Evolutionary conservation across 2,113 vertebrate genomes (phyloP), one percentile per base, ranked within the genome.

Genomic region (Osmerus mordax): DNA sequence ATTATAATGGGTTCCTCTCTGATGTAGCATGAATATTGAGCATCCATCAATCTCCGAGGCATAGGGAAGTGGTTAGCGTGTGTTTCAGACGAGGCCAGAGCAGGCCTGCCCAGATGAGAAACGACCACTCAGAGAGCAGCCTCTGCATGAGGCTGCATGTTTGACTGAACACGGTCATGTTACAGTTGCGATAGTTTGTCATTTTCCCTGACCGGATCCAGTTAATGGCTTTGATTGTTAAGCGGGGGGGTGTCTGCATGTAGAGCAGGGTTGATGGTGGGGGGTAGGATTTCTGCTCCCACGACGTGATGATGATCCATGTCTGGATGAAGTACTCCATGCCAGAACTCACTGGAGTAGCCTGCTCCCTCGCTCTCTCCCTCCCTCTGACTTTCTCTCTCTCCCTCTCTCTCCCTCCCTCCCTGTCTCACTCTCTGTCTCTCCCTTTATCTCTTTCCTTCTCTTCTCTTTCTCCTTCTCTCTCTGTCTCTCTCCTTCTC

Each of bases 71-170:
- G 64, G 52, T 84, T 71, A 76, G 74, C n/a, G 11, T 29, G 66
- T 58, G 54, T 56, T 71, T 74, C 66, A 73, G 65, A 74, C 72
- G 78, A 79, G 73, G 60, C 54, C 32, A 76, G 83, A 54, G 77
- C 75, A 84, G 74, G 61, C 62, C 83, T 65, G 56, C 59, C 74
- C 74, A 69, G 54, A 75, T 87, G 83, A 90, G 77, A 79, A 85
- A 85, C 78, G 15, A 13, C 75, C 67, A 70, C 80, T 84, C 78
- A 51, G 61, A 72, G 78, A 74, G 81, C 74, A 76, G 76, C 79
- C 79, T 67, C 77, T 72, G 41, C 82, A 64, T 74, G 71, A 78
- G 28, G 16, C 53, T 56, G 65, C 71, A 79, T 16, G 3, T 78
- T 21, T 65, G 65, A 72, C 79, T 61, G 59, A 67, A 67, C 67